Base-by-base conservation (phyloP, 2,888 invertebrate species). In the Amaurobius ferox region DNA sequence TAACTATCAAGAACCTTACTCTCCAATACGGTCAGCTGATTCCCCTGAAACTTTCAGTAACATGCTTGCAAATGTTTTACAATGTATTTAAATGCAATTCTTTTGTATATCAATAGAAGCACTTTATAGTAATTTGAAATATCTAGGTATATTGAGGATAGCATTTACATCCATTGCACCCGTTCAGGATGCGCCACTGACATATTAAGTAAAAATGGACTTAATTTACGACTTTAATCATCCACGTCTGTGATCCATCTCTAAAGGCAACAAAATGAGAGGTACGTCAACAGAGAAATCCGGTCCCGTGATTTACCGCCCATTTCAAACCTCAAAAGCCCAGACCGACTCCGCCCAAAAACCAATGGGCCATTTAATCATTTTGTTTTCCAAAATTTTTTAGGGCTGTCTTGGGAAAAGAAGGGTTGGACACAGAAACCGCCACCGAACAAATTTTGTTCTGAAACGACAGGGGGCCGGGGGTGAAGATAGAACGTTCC, bases 341-440 rank as follows among this genome's bases (percentile, higher is more conserved):
- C 2, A 16, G n/a, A n/a, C 44, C 13, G 55, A 55, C 66, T 11
- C 74, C 76, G 81, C 81, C 81, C 81, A 44, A 61, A 76, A 83
- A 83, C 81, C 81, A 71, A 83, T 81, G 70, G 76, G 70, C 68
- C 74, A 64, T 68, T 81, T 81, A 81, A 81, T 81, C 81, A 81
- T 81, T 64, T 76, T 80, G 40, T 66, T 70, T 67, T 40, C 23
- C 1, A 44, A 3, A 44, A 44, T 44, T 11, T 44, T 11, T 44
- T 3, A 44, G n/a, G n/a, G 16, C 6, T 44, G 9, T 44, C 9
- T 5, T 3, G 35, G 55, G 55, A 55, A 55, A 23, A 55, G 23
- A 23, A 55, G 23, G 55, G 55, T 7, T 55, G 7, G 44, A 44
- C 16, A 55, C 11, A 55, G 19, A 55, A 55, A 55, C 55, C 55